These are phyloP conservation scores for Cheirogaleus medius DNA, from an alignment of 2,113 vertebrate genomes.

Conservation along the genomic window DNA sequence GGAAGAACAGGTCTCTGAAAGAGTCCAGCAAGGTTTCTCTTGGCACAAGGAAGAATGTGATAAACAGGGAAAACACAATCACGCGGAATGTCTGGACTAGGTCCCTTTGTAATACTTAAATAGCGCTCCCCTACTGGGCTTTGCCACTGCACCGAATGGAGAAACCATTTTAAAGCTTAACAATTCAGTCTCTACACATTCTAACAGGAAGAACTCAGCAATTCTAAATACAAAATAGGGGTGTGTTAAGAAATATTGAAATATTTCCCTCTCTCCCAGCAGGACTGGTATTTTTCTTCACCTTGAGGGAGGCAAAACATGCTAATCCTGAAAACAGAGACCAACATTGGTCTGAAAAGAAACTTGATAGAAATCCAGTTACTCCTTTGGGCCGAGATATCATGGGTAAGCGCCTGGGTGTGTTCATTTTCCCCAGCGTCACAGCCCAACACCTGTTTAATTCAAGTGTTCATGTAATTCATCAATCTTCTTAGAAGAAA, in stretches of 20 bases:
- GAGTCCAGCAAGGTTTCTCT: conserved; percentile 2
- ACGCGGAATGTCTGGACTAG: neutral
- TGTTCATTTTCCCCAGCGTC: neutral
- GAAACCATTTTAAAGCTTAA: conserved; percentile 47
- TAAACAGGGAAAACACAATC: conserved; percentile 36
- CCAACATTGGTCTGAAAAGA: neutral
- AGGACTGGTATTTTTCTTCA: neutral
- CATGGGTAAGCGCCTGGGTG: neutral
- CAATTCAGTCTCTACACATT: neutral
- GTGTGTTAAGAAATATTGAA: neutral
- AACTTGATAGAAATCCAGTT: conserved; percentile 45
- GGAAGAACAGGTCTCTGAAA: neutral
- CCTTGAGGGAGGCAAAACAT: neutral
- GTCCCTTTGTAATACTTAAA: conserved; percentile 48
- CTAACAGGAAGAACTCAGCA: conserved; percentile 8
- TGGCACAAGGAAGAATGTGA: conserved; percentile 30
- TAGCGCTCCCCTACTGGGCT: conserved; percentile 14
- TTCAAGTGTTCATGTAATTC: neutral
- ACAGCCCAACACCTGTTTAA: neutral
- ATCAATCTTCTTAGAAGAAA: neutral
- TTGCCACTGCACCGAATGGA: neutral
- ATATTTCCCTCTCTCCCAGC: neutral
- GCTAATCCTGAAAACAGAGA: conserved; percentile 24
- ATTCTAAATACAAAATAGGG: neutral
- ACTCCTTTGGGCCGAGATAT: neutral